Percentiles rank a stretch among this genome's conserved stretches.
phyloP scores from a whole-genome alignment of 2,797 vertebrate genomes.

The Poecilia velifera region DNA sequence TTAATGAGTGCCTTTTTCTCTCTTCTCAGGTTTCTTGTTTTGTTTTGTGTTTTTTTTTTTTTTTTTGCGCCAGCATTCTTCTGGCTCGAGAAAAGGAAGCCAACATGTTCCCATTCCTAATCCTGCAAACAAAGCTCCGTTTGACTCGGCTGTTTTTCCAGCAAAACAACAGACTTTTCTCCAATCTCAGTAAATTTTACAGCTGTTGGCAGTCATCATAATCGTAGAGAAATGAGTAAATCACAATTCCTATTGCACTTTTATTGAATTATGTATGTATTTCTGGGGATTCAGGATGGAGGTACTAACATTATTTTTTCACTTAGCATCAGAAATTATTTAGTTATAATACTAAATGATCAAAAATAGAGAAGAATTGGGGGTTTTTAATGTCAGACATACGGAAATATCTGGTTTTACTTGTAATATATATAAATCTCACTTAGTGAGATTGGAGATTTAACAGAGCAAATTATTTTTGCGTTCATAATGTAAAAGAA shows the following conservation, averaged over 20 bases:
- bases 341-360: not conserved
- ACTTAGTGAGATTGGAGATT: not conserved
- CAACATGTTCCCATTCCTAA: not conserved
- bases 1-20: too few relatives aligned
- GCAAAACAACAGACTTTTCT: not conserved
- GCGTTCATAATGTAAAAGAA: not conserved
- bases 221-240: not conserved
- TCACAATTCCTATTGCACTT: too few relatives aligned
- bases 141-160: constrained; percentile 17
- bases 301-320: not conserved
- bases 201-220: not conserved
- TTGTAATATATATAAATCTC: not conserved
- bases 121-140: constrained; percentile 5
- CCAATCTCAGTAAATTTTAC: constrained; percentile 1
- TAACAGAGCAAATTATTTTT: not conserved
- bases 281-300: not conserved
- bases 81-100: not conserved
- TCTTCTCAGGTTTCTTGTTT: not conserved
- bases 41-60: not conserved
- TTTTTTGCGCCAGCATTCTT: not conserved
- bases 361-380: not conserved
- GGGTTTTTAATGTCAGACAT: not conserved
- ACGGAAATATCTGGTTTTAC: not conserved
- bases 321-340: not conserved
- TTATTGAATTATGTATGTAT: not conserved